Percentiles rank a stretch among this genome's conserved stretches.
Evolutionary conservation across 2,113 vertebrate species (phyloP).

Genomic region (Periophthalmus modestus): DNA sequence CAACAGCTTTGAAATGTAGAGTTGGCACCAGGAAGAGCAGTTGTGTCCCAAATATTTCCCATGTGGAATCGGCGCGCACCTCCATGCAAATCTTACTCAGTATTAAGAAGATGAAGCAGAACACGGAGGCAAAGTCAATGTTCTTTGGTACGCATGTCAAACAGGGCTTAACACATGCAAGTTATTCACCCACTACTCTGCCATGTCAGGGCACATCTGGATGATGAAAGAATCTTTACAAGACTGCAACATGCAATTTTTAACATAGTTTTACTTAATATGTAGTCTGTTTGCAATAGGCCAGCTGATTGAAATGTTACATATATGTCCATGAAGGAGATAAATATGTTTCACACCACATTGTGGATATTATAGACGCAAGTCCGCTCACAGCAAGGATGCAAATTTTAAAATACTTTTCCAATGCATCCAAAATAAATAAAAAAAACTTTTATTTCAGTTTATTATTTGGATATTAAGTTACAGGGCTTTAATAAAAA

Average conservation of each 20-base stretch:
- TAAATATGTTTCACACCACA: too few relatives aligned
- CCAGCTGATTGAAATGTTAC: too few relatives aligned
- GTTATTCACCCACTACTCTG: background rate
- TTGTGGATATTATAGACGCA: too few relatives aligned
- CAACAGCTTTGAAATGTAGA: constrained; percentile 74
- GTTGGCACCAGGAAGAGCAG: constrained; percentile 54
- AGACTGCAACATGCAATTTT: background rate
- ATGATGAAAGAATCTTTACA: background rate
- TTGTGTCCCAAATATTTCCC: constrained; percentile 62
- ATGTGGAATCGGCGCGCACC: constrained; percentile 57
- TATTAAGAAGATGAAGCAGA: constrained; percentile 54
- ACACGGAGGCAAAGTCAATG: constrained; percentile 26
- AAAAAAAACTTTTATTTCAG: too few relatives aligned
- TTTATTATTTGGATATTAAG: too few relatives aligned
- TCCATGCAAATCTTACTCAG: constrained; percentile 56
- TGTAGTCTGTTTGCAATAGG: too few relatives aligned
- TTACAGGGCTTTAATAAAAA: too few relatives aligned
- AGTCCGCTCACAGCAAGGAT: too few relatives aligned
- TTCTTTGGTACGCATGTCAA: constrained; percentile 20
- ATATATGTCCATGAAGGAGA: too few relatives aligned
- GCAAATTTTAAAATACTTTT: too few relatives aligned
- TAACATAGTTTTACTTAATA: too few relatives aligned
- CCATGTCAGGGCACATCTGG: background rate
- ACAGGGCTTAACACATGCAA: constrained; percentile 1
- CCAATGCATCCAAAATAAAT: too few relatives aligned